Evolutionary conservation across 2,113 vertebrate species (phyloP), one percentile per base, ranked within the genome.

Genomic region (Tachysurus vachellii): DNA sequence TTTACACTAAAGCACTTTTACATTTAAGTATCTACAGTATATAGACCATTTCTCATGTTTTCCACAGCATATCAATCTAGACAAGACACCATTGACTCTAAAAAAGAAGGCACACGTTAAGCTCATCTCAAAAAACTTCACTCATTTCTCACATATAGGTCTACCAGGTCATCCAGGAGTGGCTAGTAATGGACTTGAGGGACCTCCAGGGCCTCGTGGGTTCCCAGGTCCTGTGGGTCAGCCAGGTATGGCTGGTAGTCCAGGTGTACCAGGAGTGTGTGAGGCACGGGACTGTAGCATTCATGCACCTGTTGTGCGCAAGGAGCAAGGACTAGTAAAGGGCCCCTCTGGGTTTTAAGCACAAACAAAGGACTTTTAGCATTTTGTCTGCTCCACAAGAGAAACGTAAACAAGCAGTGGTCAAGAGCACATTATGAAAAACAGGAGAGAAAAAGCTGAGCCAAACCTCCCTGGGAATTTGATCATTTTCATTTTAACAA

Each of bases 301-400:
- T 31, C 85, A 94, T 10, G 90, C 93, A 0, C 93, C 94, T 19
- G 94, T 93, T 88, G 75, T 92, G 86, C 93, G 93, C 61, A 93
- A 93, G 89, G 95, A 96, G 88, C 93, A 95, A 88, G 92, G 94
- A 81, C 90, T 96, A 83, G 93, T 96, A 77, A 96, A 95, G 88
- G 88, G 94, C 44, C 94, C 94, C 0, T 54, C 88, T 66, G 90
- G 92, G 13, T 93, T 93, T 57, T 95, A 88, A 94, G 11, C 42
- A 53, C 12, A 81, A 59, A 14, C 13, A 28, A n/a, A 5, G 2
- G 47, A 77, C 53, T 12, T 4, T 16, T 28, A 8, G 47, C 13
- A 77, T 54, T 77, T 7, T 2, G 47, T 13, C 28, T 80, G 16
- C 54, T 59, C 3, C 54, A n/a, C 79, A 44, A 61, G 53, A 80